phyloP scores from a whole-genome alignment of 2,113 vertebrate genomes.

The Nycticryphes semicollaris region DNA sequence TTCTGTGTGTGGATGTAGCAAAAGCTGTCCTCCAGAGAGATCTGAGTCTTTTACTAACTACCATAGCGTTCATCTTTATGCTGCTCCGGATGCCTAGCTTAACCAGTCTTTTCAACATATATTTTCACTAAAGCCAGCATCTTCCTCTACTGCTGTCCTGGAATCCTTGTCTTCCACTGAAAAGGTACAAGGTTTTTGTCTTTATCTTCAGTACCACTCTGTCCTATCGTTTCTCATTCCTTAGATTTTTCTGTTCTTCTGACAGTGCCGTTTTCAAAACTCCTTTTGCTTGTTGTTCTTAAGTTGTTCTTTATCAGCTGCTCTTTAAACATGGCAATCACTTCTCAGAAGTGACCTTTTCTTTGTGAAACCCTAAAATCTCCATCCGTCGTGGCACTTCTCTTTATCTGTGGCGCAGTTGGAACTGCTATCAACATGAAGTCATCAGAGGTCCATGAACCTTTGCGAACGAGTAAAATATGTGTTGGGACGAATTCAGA shows the following conservation, averaged over 20 bases:
- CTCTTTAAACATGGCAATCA: neutral
- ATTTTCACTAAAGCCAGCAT: neutral
- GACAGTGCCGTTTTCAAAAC: neutral
- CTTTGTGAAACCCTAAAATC: neutral
- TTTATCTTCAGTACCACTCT: neutral
- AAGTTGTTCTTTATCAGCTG: neutral
- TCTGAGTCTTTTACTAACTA: neutral
- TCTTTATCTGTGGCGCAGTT: neutral
- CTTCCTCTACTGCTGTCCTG: neutral
- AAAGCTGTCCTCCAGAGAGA: neutral
- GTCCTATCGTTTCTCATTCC: neutral
- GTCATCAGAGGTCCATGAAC: neutral
- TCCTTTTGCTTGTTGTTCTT: fast-evolving
- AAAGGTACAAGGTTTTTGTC: neutral
- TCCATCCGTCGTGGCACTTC: neutral
- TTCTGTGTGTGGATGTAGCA: neutral
- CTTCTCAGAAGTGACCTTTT: neutral
- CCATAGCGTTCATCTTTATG: neutral
- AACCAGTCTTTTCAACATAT: neutral
- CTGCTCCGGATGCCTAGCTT: neutral
- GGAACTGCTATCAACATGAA: neutral
- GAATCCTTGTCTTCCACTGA: neutral
- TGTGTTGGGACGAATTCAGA: neutral
- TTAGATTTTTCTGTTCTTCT: neutral
- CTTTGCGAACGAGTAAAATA: neutral